Evolutionary conservation across 2,113 vertebrate species (phyloP), one percentile per base, ranked within the genome.

Genomic region (Corythaixoides concolor): DNA sequence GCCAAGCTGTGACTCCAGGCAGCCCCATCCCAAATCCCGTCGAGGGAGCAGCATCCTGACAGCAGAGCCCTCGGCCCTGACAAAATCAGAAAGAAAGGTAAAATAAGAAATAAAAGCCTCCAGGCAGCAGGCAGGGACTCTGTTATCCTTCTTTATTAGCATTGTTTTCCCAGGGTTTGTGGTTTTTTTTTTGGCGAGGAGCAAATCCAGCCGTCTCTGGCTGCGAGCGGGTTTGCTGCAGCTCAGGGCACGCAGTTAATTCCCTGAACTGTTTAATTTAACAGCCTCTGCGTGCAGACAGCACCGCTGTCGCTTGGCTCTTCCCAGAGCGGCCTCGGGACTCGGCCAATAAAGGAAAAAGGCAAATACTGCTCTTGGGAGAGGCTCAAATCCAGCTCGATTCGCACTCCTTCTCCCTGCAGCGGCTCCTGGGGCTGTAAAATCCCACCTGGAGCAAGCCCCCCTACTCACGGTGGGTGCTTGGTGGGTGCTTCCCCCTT

Each of bases 221-320:
- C 88, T 80, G 88, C 0, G 15, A 68, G 87, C 1, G 12, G 87
- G 68, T 74, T 89, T 81, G 83, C 87, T 33, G 95, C 93, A 76
- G 95, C 88, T 90, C 70, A 6, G 9, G 58, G 81, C 85, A 4
- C 11, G 67, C 70, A 18, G 66, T 74, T 83, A 96, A 96, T 94
- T 96, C 95, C 96, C 90, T 30, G 28, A 96, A 15, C 85, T 94
- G 93, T 93, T 95, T 96, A 90, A 93, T 90, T 96, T 30, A 85
- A 88, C 95, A 74, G 94, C 74, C 91, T 90, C 92, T 2, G 96
- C 75, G 11, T 33, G 88, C 95, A 94, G 70, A 11, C 91, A 43
- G 8, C 41, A 72, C 13, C 87, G 6, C 78, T 58, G 93, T 11
- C 90, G 27, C 91, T 93, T 73, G 95, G 89, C 89, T 89, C 77